Percentiles rank a stretch among this genome's conserved stretches.
Conservation (phyloP, 64 coral and sea anemone genomes). For the Actinia tenebrosa region DNA sequence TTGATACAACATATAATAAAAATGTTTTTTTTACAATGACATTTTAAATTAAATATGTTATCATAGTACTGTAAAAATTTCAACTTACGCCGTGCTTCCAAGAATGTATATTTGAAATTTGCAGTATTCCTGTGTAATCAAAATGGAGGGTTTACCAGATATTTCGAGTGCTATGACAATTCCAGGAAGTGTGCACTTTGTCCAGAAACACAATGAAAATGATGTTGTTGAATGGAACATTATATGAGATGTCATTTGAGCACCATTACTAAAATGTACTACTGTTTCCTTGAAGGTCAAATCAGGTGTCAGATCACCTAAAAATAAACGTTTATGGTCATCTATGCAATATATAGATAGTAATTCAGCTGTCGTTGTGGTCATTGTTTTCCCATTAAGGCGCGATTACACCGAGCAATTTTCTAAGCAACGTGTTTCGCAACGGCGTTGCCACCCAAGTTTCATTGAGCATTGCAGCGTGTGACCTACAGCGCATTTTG, state of each 20-base stretch:
- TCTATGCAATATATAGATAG: not conserved
- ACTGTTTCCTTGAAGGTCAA: not conserved
- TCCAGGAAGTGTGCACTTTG: not conserved
- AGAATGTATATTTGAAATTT: not conserved
- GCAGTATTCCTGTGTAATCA: not conserved
- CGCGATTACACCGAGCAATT: too few species aligned
- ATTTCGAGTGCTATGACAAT: not conserved
- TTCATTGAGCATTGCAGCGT: too few species aligned
- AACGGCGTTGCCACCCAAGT: too few species aligned
- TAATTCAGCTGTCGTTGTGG: too few species aligned
- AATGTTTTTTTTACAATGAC: not conserved
- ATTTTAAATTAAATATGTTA: too few species aligned
- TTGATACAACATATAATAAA: not conserved
- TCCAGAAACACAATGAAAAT: constrained; percentile 23
- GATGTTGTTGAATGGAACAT: not conserved
- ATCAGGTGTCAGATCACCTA: not conserved
- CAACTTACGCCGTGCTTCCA: not conserved
- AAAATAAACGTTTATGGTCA: not conserved
- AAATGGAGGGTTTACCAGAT: not conserved
- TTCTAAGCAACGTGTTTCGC: too few species aligned
- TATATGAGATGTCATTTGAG: not conserved
- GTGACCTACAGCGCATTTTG: too few species aligned
- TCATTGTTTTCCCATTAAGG: too few species aligned
- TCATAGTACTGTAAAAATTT: not conserved
- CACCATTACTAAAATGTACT: not conserved